Conservation (phyloP, 2,113 vertebrate species). For the Myrmecobius fasciatus region DNA sequence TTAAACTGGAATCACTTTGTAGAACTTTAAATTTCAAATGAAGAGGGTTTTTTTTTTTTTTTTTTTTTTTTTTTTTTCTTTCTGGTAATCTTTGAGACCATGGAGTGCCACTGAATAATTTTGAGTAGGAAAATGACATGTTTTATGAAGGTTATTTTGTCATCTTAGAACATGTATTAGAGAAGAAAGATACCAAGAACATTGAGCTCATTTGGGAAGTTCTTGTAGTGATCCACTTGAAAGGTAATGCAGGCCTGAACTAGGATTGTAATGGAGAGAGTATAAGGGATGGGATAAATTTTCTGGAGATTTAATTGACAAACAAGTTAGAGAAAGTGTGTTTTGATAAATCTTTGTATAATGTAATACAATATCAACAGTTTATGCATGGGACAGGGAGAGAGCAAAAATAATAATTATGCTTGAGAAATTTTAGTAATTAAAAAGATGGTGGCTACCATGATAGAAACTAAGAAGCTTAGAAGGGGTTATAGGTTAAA, state of each 20-base stretch:
- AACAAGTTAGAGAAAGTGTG: background rate
- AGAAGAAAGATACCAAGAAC: background rate
- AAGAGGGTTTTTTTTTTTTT: too few relatives aligned
- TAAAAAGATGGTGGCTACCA: background rate
- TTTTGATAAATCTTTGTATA: background rate
- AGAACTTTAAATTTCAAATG: background rate
- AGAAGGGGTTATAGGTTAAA: background rate
- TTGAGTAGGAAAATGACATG: background rate
- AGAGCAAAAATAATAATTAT: background rate
- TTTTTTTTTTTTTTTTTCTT: too few relatives aligned
- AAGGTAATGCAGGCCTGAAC: background rate
- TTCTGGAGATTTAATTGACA: background rate
- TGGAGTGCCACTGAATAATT: background rate
- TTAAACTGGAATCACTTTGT: background rate
- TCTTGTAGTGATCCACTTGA: background rate
- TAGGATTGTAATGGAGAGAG: background rate
- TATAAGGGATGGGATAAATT: background rate
- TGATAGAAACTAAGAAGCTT: background rate
- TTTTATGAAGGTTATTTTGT: background rate
- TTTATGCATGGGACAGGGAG: background rate
- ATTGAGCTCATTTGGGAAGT: background rate
- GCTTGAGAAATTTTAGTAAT: background rate
- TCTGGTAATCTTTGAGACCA: background rate
- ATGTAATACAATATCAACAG: background rate
- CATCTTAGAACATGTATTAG: background rate